Percentiles rank a stretch among this genome's conserved stretches.
Conservation (phyloP, 2,113 vertebrate species). For the Planiliza haematocheilus region DNA sequence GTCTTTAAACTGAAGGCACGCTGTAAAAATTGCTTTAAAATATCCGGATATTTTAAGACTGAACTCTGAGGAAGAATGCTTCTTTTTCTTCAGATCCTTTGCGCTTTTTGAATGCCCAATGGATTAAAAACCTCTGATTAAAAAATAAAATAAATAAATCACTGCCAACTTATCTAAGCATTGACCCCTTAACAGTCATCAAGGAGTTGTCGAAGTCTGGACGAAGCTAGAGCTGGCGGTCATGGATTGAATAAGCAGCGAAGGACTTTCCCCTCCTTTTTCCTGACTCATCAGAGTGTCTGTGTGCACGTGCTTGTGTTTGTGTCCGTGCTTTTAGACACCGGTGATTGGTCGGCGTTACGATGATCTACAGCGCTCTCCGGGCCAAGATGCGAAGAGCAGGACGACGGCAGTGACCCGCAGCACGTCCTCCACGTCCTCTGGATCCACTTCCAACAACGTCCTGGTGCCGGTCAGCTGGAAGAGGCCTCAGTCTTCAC, state of each 20-base stretch:
- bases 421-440: conserved; percentile 96
- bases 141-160: conserved; percentile 2
- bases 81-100: conserved; percentile 2
- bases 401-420: conserved; percentile 90
- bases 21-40: conserved; percentile 31
- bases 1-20: conserved; percentile 46
- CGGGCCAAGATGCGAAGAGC: conserved; percentile 89
- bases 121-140: conserved; percentile 9
- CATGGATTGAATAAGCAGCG: conserved; percentile 5
- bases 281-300: conserved; percentile 18
- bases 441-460: conserved; percentile 93
- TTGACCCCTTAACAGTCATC: conserved; percentile 1
- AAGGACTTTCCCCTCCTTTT: neutral
- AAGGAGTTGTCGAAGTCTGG: neutral
- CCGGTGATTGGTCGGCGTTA: conserved; percentile 94
- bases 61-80: conserved; percentile 9
- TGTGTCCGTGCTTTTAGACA: conserved; percentile 82
- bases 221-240: neutral
- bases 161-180: neutral
- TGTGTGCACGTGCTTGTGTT: conserved; percentile 6
- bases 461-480: conserved; percentile 98
- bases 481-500: conserved; percentile 97
- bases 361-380: conserved; percentile 90
- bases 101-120: neutral
- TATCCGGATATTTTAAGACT: conserved; percentile 41